phyloP scores from a whole-genome alignment of 2,888 invertebrate species.

The Clitarchus hookeri region DNA sequence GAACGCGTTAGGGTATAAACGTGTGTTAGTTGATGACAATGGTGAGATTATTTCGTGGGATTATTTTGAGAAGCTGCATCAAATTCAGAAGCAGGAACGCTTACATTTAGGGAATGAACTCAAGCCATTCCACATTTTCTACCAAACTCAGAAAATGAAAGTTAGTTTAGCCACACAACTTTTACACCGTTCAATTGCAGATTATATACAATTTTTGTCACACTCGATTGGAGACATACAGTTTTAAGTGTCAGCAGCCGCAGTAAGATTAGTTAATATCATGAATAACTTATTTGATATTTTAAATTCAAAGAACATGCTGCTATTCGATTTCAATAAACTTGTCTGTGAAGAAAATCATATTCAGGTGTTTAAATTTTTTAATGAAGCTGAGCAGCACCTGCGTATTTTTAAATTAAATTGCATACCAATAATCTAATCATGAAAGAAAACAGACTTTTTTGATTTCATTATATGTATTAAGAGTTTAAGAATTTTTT shows the following conservation, averaged over 20 bases:
- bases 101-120: too few relatives aligned
- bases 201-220: neutral
- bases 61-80: too few relatives aligned
- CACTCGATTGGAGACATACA: neutral
- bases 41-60: neutral
- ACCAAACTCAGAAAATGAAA: too few relatives aligned
- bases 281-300: neutral
- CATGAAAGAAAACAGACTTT: neutral
- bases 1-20: neutral
- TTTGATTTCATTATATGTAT: conserved; percentile 10
- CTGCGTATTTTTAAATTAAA: neutral
- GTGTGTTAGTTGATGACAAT: neutral
- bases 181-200: neutral
- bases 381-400: neutral
- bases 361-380: neutral
- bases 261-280: neutral
- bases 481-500: neutral
- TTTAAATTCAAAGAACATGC: too few relatives aligned
- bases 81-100: too few relatives aligned
- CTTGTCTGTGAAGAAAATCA: neutral
- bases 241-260: neutral
- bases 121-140: too few relatives aligned
- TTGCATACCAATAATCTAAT: neutral
- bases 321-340: neutral
- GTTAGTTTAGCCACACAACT: neutral